Evolutionary conservation across 1,140 invertebrate species (phyloP), one percentile per base, ranked within the genome.

Genomic region (Diorhabda carinulata): DNA sequence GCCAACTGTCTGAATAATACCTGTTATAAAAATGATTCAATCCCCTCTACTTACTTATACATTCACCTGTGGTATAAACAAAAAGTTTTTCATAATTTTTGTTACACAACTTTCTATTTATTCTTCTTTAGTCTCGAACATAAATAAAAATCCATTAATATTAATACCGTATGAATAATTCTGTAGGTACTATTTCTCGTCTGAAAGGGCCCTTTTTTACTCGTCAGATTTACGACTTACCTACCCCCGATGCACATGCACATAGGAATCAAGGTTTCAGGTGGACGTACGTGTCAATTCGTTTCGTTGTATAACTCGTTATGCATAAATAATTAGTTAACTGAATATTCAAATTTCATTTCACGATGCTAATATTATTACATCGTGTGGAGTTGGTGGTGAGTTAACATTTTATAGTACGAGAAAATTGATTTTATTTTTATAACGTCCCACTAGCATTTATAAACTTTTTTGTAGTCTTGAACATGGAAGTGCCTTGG

Each of bases 271-370:
- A 52, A 52, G 6, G 47, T 52, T 52, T 60, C 25, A 56, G 6
- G 6, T 56, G n/a, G n/a, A 60, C 58, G 10, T 60, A 60, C 58
- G 58, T 60, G 58, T 60, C 58, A 42, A 60, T 60, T 60, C 25
- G 58, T 3, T 60, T 60, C 58, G 41, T 42, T 6, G 41, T 42
- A 10, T 60, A 60, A 60, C 58, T 60, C 8, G 58, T 42, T 60
- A 60, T 60, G 58, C 58, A 60, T 60, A 60, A 60, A 60, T 60
- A 60, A 60, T 60, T 42, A 42, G 10, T 42, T 60, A 10, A 2
- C 58, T 60, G 58, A 60, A 60, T 60, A 60, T 60, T 60, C 58
- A 60, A 42, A 10, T 60, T 60, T 60, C 58, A 60, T 60, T 60
- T 60, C 58, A 60, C 58, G 58, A 60, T 60, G 58, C 10, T 60